A percentile compares a stretch with the other conserved stretches of the same genome.
Evolutionary conservation across 1,140 invertebrate species (phyloP).

Genomic region (Bombus waltoni): DNA sequence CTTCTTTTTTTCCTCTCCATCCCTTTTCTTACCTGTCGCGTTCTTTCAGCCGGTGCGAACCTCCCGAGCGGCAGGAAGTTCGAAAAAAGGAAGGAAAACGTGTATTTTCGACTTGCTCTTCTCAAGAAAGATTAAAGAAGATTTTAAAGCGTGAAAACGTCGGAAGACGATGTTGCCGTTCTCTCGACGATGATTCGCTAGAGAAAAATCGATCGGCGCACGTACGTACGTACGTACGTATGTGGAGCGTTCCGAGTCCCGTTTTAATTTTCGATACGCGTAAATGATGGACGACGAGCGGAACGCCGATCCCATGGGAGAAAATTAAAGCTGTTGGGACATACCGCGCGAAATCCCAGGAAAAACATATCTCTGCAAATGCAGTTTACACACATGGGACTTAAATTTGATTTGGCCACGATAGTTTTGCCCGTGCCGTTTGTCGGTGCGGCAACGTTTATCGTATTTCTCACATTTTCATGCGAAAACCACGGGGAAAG

Average conservation of each 20-base stretch:
- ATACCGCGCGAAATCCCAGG: neutral
- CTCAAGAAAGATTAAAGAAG: neutral
- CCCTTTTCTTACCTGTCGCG: neutral
- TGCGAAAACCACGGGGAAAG: neutral
- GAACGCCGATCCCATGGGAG: neutral
- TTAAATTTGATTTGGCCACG: constrained; percentile 36
- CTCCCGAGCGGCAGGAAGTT: neutral
- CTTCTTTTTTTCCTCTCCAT: constrained; percentile 1
- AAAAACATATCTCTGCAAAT: neutral
- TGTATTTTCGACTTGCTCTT: neutral
- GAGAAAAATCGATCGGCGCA: neutral
- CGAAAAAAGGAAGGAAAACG: neutral
- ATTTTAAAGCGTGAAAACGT: neutral
- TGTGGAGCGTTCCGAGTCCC: neutral
- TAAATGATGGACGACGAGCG: constrained; percentile 28
- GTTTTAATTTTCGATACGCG: constrained; percentile 31
- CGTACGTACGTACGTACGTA: neutral
- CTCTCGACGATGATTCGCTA: neutral
- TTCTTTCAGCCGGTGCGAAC: neutral
- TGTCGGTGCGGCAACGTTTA: neutral
- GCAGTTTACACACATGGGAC: constrained; percentile 36
- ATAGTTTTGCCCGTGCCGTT: constrained; percentile 9
- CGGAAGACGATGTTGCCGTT: neutral
- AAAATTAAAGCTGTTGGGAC: constrained; percentile 19
- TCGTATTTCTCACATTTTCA: constrained; percentile 17